Percentiles rank a stretch among this genome's conserved stretches.
These are phyloP conservation scores for Liasis olivaceus DNA, from an alignment of 2,797 vertebrate species.

Conservation along the genomic window DNA sequence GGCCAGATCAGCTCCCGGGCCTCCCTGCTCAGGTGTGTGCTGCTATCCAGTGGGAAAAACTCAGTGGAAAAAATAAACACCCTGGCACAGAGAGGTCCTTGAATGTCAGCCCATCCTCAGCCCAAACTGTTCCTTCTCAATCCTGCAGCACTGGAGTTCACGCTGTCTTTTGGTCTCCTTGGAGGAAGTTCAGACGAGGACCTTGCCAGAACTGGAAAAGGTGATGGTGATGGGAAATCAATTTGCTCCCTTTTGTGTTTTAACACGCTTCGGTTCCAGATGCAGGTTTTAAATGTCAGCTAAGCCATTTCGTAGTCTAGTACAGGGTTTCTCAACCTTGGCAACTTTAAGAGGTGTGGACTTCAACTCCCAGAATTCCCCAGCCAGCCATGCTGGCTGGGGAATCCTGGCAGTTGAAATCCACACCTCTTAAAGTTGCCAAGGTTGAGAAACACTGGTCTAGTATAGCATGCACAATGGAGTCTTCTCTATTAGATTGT, in stretches of 20 bases:
- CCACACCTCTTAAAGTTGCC: too few relatives aligned
- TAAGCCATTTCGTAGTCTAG: slow-evolving; percentile 39
- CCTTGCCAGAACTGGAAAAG: slow-evolving; percentile 66
- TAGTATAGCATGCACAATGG: slow-evolving; percentile 36
- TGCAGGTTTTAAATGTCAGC: slow-evolving; percentile 57
- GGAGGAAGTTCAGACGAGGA: slow-evolving; percentile 63
- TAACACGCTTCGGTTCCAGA: slow-evolving; percentile 32
- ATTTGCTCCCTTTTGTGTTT: neutral
- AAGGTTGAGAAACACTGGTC: neutral
- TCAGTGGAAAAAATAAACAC: slow-evolving; percentile 38
- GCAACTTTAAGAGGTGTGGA: too few relatives aligned
- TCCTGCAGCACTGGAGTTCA: slow-evolving; percentile 45
- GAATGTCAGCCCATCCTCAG: slow-evolving; percentile 66
- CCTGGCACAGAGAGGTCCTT: slow-evolving; percentile 52
- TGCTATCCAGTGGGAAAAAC: neutral
- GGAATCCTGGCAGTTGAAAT: too few relatives aligned
- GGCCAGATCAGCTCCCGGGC: too few relatives aligned
- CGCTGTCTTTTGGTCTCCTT: slow-evolving; percentile 53
- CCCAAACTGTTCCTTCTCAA: slow-evolving; percentile 47
- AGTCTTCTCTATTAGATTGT: slow-evolving; percentile 30
- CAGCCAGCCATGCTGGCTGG: too few relatives aligned
- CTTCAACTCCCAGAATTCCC: too few relatives aligned
- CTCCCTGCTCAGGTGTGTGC: neutral
- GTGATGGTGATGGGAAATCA: slow-evolving; percentile 8
- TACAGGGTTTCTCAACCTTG: too few relatives aligned